A percentile compares a stretch with the other conserved stretches of the same genome.
phyloP scores from a whole-genome alignment of 23 tunicate genomes.

The Halocynthia aurantium region DNA sequence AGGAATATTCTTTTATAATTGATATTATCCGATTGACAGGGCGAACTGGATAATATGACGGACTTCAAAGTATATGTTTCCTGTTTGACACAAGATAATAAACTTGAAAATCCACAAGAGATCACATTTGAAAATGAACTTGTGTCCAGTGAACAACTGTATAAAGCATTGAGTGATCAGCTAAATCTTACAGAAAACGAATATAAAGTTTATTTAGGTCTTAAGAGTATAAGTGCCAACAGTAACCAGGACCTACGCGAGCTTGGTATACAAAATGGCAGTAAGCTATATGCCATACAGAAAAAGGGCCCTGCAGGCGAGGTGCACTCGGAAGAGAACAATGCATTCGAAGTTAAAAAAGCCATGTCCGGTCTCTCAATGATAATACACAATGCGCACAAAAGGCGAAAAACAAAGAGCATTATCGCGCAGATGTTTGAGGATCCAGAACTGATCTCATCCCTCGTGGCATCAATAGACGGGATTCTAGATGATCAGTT shows the following conservation, averaged over 20 bases:
- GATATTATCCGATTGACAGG: too few relatives aligned
- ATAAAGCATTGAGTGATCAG: too few relatives aligned
- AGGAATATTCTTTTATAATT: too few relatives aligned
- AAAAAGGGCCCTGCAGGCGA: neutral
- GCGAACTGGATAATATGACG: too few relatives aligned
- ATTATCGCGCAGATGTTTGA: neutral
- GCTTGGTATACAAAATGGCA: conserved; percentile 4
- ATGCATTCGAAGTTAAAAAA: neutral
- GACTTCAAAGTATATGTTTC: too few relatives aligned
- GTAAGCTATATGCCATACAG: conserved; percentile 2
- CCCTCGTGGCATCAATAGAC: neutral
- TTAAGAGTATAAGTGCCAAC: too few relatives aligned
- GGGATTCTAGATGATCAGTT: conserved; percentile 10
- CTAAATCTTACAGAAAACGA: too few relatives aligned
- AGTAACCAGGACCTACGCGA: neutral
- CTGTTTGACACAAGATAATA: too few relatives aligned
- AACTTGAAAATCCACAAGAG: too few relatives aligned
- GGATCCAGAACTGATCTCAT: neutral
- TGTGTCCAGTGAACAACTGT: too few relatives aligned
- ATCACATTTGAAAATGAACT: too few relatives aligned
- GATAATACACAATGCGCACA: neutral
- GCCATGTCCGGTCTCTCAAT: conserved; percentile 10
- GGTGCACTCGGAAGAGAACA: neutral
- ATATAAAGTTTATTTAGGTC: too few relatives aligned
- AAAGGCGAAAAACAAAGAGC: neutral